Evolutionary conservation across 1,140 invertebrate genomes (phyloP), one percentile per base, ranked within the genome.

Genomic region (Dufourea novaeangliae): DNA sequence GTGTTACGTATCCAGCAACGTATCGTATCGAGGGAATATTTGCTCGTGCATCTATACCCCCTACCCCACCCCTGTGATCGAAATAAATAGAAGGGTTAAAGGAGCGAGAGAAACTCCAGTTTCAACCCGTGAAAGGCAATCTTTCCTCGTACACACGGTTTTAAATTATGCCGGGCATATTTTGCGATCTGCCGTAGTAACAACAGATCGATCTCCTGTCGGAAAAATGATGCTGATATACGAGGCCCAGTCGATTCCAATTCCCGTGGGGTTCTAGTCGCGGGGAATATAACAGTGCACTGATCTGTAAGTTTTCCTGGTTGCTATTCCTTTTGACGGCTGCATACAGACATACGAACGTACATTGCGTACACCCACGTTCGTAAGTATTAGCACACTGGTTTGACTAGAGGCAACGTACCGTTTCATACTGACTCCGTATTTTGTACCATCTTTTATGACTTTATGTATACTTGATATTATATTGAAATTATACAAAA

Each of bases 181-280:
- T 85, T 71, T 63, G 54, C 82, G 71, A 82, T 84, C 71, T 84
- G 75, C 79, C 67, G 67, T 56, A 12, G 34, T n/a, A 34, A 66
- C 57, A 56, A 29, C 17, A 41, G 79, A 85, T 85, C 84, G 84
- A 85, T 84, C 85, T 85, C 66, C 79, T 79, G 84, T 85, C 84
- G 67, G 66, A 69, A 72, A 85, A 84, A 84, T 85, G 71, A 85
- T 85, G 85, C 76, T 79, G 84, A 85, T 85, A 82, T 82, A 85
- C 79, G 70, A 72, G 82, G 73, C 27, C 68, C 32, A 69, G 78
- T 80, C 81, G 80, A 83, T 83, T 84, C 70, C 77, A 83, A 82
- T 79, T 63, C 75, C 70, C 61, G 34, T 25, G 41, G 34, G 63
- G 34, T 62, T 44, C 67, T 69, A 54, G 75, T 56, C 68, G n/a